Evolutionary conservation across 2,888 invertebrate species (phyloP).

Genomic region (Amphipyra tragopoginis): DNA sequence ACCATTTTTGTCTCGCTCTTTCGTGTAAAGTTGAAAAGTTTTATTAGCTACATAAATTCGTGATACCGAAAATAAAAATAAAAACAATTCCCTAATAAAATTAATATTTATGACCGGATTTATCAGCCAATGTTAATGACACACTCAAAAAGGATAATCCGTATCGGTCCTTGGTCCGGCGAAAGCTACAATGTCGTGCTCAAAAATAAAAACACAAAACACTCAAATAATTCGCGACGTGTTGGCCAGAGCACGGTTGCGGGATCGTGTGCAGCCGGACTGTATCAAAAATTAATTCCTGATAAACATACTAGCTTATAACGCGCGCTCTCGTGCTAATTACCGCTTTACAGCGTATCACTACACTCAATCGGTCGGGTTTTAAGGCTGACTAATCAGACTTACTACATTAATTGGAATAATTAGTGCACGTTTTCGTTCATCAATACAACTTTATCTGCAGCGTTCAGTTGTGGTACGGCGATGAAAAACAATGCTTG

Average conservation of each 20-base stretch:
- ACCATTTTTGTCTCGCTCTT: constrained; percentile 9
- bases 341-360: constrained; percentile 32
- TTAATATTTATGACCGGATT: constrained; percentile 10
- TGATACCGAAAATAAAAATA: no score
- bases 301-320: constrained; percentile 48
- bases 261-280: not conserved
- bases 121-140: constrained; percentile 8
- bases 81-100: no score
- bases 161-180: constrained; percentile 22
- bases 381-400: constrained; percentile 22
- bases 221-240: constrained; percentile 1
- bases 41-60: not conserved
- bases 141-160: constrained; percentile 6
- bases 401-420: constrained; percentile 21
- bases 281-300: constrained; percentile 41
- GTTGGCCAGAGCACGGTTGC: not conserved
- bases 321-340: constrained; percentile 24
- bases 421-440: constrained; percentile 34
- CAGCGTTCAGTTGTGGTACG: constrained; percentile 32
- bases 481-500: constrained; percentile 64
- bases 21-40: not conserved
- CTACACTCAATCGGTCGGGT: constrained; percentile 45
- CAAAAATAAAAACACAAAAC: constrained; percentile 25
- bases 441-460: constrained; percentile 51
- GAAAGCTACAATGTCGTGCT: constrained; percentile 16